Percentiles rank a stretch among this genome's conserved stretches.
Conservation (phyloP, 2,113 vertebrate species). For the Willisornis vidua region DNA sequence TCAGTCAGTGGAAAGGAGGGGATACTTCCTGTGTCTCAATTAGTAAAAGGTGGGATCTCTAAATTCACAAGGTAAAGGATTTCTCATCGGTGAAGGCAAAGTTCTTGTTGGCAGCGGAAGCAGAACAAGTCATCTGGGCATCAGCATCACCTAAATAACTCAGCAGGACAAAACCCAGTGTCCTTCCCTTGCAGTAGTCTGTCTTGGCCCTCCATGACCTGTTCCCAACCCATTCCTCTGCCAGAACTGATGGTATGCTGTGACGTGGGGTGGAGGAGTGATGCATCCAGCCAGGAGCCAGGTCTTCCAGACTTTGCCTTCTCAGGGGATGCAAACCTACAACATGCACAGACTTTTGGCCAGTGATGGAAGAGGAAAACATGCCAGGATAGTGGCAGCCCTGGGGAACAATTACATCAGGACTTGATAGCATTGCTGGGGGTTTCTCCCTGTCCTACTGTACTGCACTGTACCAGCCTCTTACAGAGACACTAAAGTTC, state of each 20-base stretch:
- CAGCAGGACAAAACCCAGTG: neutral
- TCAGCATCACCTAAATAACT: neutral
- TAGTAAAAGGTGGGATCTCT: neutral
- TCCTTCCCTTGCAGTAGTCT: neutral
- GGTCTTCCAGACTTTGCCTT: neutral
- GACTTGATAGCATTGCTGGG: neutral
- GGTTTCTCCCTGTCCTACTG: neutral
- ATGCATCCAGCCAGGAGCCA: too few species aligned
- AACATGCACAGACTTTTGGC: neutral
- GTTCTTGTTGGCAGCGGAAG: neutral
- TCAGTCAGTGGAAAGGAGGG: neutral
- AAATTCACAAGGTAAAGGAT: neutral
- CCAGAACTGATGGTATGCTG: rapidly evolving
- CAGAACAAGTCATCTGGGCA: neutral
- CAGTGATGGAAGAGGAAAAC: neutral
- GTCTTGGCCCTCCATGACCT: too few species aligned
- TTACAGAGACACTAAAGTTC: neutral
- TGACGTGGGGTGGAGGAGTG: rapidly evolving
- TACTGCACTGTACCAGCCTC: neutral
- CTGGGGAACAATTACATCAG: neutral
- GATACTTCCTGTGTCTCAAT: neutral
- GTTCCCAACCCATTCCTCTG: neutral
- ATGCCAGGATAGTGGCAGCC: neutral
- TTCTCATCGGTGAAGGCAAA: neutral
- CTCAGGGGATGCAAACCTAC: neutral